Conservation (phyloP, 2,113 vertebrate genomes). For the Chionodraco myersi region DNA sequence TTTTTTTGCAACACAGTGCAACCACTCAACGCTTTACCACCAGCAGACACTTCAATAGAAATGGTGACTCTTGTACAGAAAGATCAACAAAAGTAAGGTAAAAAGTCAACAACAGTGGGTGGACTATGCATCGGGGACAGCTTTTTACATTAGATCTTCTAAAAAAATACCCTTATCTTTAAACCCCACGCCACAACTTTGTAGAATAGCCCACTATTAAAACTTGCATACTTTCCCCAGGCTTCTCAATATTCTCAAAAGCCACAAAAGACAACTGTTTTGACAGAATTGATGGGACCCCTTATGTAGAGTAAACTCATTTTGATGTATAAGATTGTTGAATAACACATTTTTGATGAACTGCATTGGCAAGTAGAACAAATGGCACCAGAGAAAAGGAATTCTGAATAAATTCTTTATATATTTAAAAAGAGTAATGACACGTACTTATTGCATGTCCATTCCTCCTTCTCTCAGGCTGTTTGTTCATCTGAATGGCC, state of each 20-base stretch:
- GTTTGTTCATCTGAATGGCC: constrained; percentile 15
- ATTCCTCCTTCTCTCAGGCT: constrained; percentile 46
- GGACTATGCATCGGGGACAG: neutral
- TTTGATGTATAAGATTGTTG: neutral
- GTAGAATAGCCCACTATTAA: neutral
- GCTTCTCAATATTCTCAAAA: neutral
- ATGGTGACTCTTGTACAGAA: neutral
- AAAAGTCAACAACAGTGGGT: neutral
- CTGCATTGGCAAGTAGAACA: too few relatives aligned
- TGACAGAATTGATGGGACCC: neutral
- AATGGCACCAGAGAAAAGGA: neutral
- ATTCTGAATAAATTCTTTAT: neutral
- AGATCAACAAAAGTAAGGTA: neutral
- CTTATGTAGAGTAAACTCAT: neutral
- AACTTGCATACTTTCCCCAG: neutral
- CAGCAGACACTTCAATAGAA: neutral
- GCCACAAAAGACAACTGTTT: neutral
- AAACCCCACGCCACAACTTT: neutral
- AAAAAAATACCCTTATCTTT: neutral
- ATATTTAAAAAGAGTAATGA: neutral
- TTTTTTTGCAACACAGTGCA: neutral
- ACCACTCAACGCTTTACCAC: neutral
- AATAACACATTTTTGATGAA: neutral
- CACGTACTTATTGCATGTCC: constrained; percentile 66
- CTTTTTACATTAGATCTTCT: neutral